Base-by-base conservation (phyloP, 2,888 invertebrate species). In the Willowsia nigromaculata region DNA sequence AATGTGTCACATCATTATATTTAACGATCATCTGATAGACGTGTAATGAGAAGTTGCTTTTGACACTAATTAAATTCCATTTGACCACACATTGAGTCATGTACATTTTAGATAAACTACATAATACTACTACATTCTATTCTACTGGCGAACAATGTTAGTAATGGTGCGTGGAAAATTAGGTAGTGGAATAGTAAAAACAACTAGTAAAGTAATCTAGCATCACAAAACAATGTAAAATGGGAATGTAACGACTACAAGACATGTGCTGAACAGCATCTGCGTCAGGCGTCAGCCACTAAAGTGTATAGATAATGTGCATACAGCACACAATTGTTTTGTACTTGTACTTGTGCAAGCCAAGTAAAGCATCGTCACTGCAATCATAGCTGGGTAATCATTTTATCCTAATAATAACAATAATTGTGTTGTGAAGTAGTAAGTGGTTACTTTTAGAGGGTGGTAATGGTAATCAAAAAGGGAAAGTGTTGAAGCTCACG, bases 1-100 rank as follows among this genome's bases (percentile, higher is more conserved):
- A 84, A 84, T 84, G 88, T 91, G 91, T 91, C 89, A 90, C 91
- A 89, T 91, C 92, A 91, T 92, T 92, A 92, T 91, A 92, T 91
- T 90, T 92, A 92, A 92, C 91, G 92, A 92, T 90, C 90, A 89
- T 90, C 91, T 92, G 92, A 92, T 92, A 91, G 83, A 82, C 82
- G 88, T 90, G 86, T 91, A 92, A 92, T 92, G 91, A 90, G 91
- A 90, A 92, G 91, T 90, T 92, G 92, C 91, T 91, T 92, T 91
- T 91, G 91, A 92, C 92, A 92, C 90, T 92, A 92, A 92, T 92
- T 92, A 92, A 92, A 92, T 92, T 92, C 91, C 90, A 83, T 74
- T 78, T 82, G 86, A 83, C 83, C 89, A 89, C 89, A 89, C 89
- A 81, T 85, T 74, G 87, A 87, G 87, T 82, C 71, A 80, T 13